These are phyloP conservation scores for Tragelaphus eurycerus DNA, from an alignment of 2,797 vertebrate genomes.

Conservation along the genomic window DNA sequence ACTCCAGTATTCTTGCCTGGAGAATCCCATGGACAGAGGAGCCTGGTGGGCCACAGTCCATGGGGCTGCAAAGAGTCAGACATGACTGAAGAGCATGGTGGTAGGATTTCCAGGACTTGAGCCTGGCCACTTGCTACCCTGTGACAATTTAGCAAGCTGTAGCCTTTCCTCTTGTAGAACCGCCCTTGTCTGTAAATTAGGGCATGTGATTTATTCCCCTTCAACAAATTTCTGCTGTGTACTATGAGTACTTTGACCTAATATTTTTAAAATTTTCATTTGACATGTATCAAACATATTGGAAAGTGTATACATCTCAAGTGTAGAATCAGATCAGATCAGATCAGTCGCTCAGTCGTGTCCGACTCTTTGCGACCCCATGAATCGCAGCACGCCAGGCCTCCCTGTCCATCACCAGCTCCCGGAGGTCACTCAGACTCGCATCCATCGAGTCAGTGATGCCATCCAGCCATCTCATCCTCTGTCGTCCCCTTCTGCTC, in stretches of 20 bases:
- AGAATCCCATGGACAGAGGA: not conserved
- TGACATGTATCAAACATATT: not conserved
- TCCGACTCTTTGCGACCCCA: no score
- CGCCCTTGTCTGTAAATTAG: not conserved
- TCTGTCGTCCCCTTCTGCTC: no score
- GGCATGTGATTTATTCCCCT: not conserved
- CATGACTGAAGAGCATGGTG: not conserved
- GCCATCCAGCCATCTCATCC: no score
- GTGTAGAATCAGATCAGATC: no score
- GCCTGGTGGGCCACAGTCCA: not conserved
- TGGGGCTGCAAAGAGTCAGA: not conserved
- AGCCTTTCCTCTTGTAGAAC: not conserved
- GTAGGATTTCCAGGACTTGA: not conserved
- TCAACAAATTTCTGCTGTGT: not conserved
- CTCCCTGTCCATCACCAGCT: no score
- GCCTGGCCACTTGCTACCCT: not conserved
- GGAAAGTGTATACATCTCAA: not conserved
- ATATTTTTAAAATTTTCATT: not conserved
- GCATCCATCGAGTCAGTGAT: no score
- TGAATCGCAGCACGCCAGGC: no score
- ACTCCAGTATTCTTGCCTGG: not conserved
- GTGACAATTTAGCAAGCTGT: accelerated
- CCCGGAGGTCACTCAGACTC: no score
- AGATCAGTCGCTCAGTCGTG: no score
- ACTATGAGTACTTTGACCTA: not conserved